phyloP scores from a whole-genome alignment of 2,888 invertebrate genomes.

The Balanococcus diminutus region DNA sequence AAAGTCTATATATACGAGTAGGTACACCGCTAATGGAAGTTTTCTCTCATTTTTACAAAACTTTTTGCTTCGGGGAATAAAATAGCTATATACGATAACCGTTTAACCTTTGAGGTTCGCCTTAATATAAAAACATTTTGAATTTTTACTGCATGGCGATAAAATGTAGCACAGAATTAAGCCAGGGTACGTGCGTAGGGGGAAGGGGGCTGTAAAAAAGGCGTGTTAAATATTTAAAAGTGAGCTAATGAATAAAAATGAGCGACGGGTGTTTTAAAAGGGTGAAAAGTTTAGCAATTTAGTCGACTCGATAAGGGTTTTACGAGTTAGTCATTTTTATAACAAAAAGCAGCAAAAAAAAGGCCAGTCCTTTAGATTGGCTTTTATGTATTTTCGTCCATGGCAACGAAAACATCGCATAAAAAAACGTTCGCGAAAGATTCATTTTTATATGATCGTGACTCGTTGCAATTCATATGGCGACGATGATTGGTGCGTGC shows the following conservation, averaged over 20 bases:
- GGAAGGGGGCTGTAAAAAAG: background rate
- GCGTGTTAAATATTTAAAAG: constrained; percentile 34
- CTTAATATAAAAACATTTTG: background rate
- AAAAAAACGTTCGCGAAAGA: constrained; percentile 42
- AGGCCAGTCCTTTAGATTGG: constrained; percentile 41
- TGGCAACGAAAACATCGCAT: background rate
- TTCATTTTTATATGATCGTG: constrained; percentile 9
- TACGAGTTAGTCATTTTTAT: constrained; percentile 28
- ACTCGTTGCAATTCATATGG: background rate
- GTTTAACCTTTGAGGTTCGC: constrained; percentile 35
- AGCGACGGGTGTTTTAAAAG: constrained; percentile 13
- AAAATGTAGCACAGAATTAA: too few species aligned
- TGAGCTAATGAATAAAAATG: constrained; percentile 30
- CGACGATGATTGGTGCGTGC: background rate
- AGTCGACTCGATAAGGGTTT: background rate
- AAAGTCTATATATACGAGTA: background rate
- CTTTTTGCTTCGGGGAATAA: background rate
- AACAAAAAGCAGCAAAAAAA: background rate
- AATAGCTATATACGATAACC: background rate
- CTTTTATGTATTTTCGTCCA: constrained; percentile 32
- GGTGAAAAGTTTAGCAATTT: constrained; percentile 44
- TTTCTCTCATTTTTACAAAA: background rate
- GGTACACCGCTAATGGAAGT: background rate
- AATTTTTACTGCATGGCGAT: constrained; percentile 34
- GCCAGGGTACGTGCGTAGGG: background rate